Evolutionary conservation across 2,113 vertebrate species (phyloP), one percentile per base, ranked within the genome.

Genomic region (Bos indicus): DNA sequence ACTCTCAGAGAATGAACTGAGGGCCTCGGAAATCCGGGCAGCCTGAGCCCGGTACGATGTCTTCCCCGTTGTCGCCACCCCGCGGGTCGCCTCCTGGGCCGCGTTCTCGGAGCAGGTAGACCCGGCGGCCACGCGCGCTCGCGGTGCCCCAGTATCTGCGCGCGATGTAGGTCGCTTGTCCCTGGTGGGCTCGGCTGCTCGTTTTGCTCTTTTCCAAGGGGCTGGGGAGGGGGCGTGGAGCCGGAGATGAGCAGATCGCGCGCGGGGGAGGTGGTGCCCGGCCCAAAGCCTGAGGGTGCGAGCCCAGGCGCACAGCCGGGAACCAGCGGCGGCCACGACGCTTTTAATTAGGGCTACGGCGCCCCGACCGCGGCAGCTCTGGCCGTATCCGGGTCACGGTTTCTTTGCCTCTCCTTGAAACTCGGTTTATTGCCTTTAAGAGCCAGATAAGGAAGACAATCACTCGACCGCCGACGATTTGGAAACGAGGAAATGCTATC

Each of bases 381-480:
- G 98, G 97, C 95, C 90, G 91, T 98, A 98, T 98, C 98, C 93
- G 98, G 98, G 97, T 97, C 98, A 19, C 94, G 97, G 97, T 98
- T 98, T 98, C 97, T 30, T 98, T 98, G 98, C 98, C 93, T 98
- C 98, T n/a, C 98, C 98, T 96, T 98, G 98, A 99, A 98, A 99
- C 99, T 97, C 98, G 98, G 97, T 98, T 99, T 99, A 98, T 99
- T 98, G 88, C 97, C 99, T 99, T 98, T 98, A 98, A 98, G 99
- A 99, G 94, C 98, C 98, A 92, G 99, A 99, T 86, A 99, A 98
- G 97, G 99, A 99, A 97, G 99, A 99, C 98, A 99, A 97, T 97
- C 98, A 99, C 84, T 97, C 99, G 28, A 99, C 99, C 30, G 99
- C 99, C 40, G 99, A 99, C 97, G 99, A 99, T 98, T 98, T 99